Evolutionary conservation across 2,888 invertebrate species (phyloP), one percentile per base, ranked within the genome.

Genomic region (Stegophylla sp.): DNA sequence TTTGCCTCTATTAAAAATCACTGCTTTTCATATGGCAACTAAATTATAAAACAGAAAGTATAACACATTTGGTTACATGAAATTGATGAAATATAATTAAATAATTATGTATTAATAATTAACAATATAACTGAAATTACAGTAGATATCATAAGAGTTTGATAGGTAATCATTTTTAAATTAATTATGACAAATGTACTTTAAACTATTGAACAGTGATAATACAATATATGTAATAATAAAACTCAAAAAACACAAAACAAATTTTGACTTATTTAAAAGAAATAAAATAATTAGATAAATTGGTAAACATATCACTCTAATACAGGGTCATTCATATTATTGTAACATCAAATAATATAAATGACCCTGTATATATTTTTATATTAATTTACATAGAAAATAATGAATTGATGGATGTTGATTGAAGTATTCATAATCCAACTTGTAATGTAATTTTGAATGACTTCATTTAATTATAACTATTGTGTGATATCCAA

Each of bases 401-500:
- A 10, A 74, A 10, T 28, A 34, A 63, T 34, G 45, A 74, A 48
- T 20, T 12, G 15, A 7, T 73, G 12, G 15, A 45, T 9, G 9
- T 34, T 20, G 10, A 20, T 34, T 17, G 23, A 48, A 48, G 7
- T 28, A 61, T 73, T 28, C 45, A 45, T 26, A 12, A 41, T 48
- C 20, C 20, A 15, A 63, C 13, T 15, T 41, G 20, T 17, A 41
- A n/a, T 13, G 41, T 20, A 41, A 20, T 67, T 48, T 17, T 51
- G 15, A 53, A 23, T 26, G 23, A 53, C 53, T 75, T 34, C 13
- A 53, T 76, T 76, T 76, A 3, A 53, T 7, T n/a, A 26, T 43
- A 66, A 10, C 12, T n/a, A 23, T 43, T 53, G 53, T 26, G 64
- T 43, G 13, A 53, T 26, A 41, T 53, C n/a, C 41, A 43, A 43